A percentile compares a stretch with the other conserved stretches of the same genome.
Evolutionary conservation across 1,140 invertebrate species (phyloP).

Genomic region (Drosophila hydei): DNA sequence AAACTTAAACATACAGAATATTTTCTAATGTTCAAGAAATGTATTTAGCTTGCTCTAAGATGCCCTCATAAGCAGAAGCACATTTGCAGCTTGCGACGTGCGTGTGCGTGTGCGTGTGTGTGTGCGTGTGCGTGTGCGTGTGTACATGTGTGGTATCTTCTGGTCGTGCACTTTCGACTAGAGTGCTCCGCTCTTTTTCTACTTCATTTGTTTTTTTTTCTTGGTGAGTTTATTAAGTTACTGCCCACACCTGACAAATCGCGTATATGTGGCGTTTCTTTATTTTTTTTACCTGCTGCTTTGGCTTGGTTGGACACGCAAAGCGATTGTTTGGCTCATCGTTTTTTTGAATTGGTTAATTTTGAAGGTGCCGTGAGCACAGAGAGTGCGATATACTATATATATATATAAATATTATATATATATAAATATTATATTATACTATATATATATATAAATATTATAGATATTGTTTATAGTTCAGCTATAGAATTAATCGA

Average conservation of each 20-base stretch:
- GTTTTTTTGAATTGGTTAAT: slow-evolving; percentile 30
- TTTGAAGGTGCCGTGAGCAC: slow-evolving; percentile 28
- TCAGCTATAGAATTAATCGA: too few species aligned
- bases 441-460: too few species aligned
- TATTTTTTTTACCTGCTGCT: slow-evolving; percentile 3
- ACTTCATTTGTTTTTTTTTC: background rate
- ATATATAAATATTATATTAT: background rate
- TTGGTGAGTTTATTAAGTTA: slow-evolving; percentile 16
- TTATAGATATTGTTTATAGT: too few species aligned
- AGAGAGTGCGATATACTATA: background rate
- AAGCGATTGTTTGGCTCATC: slow-evolving; percentile 28
- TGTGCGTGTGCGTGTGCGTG: background rate
- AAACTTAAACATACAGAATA: too few species aligned
- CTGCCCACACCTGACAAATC: slow-evolving; percentile 30
- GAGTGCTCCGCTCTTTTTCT: background rate
- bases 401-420: background rate
- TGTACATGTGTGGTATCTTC: background rate
- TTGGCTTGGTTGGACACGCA: slow-evolving; percentile 29
- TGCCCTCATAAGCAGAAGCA: background rate
- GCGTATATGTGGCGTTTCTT: slow-evolving; percentile 27
- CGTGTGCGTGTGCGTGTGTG: background rate
- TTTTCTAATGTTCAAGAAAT: too few species aligned
- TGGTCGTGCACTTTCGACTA: background rate
- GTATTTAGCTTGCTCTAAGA: background rate
- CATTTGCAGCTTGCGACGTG: background rate